These are phyloP conservation scores for Scaptodrosophila lebanonensis DNA, from an alignment of 1,140 invertebrate species.

Conservation along the genomic window DNA sequence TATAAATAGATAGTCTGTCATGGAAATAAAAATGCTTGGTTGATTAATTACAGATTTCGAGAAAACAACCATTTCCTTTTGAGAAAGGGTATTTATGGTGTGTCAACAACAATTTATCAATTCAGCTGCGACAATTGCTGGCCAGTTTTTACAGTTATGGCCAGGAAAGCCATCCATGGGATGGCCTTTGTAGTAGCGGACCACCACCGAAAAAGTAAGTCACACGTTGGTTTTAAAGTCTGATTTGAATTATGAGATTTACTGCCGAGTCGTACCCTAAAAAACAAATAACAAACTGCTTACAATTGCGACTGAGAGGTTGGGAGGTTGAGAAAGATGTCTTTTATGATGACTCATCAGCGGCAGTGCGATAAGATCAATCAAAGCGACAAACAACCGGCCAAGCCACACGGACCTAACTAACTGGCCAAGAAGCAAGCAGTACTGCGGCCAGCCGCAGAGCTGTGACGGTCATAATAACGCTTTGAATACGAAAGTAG, in stretches of 20 bases:
- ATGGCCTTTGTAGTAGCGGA: no score
- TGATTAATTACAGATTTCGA: no score
- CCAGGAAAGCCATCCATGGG: constrained; percentile 19
- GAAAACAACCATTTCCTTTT: no score
- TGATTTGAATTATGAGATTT: no score
- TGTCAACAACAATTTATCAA: constrained; percentile 62
- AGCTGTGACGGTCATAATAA: constrained; percentile 52
- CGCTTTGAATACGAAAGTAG: constrained; percentile 73
- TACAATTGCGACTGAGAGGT: no score
- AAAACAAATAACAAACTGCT: no score
- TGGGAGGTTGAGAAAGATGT: constrained; percentile 1
- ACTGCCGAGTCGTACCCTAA: no score
- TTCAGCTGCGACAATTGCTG: constrained; percentile 44
- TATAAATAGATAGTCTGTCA: no score
- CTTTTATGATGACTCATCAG: constrained; percentile 64
- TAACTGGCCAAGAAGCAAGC: constrained; percentile 12
- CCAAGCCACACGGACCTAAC: constrained; percentile 34
- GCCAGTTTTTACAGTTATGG: constrained; percentile 59
- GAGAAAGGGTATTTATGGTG: no score
- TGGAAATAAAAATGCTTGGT: no score
- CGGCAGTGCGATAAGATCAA: constrained; percentile 63
- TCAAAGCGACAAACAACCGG: constrained; percentile 17
- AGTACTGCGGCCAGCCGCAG: constrained; percentile 31
- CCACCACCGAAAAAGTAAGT: no score
- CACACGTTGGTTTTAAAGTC: no score